These are phyloP conservation scores for Astyanax mexicanus DNA, from an alignment of 2,797 vertebrate genomes.

Conservation along the genomic window DNA sequence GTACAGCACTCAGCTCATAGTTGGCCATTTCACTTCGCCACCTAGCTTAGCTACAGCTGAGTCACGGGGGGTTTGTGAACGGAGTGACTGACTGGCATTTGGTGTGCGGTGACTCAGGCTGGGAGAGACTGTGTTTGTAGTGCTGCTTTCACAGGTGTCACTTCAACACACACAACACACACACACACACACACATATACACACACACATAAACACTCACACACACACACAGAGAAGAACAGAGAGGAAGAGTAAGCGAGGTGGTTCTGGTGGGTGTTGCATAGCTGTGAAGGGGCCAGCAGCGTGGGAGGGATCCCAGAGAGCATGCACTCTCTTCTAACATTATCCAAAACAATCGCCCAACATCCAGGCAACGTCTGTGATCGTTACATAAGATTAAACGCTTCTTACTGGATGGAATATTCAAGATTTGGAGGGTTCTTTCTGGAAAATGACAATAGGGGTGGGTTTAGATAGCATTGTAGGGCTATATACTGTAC, in stretches of 20 bases:
- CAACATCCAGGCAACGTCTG: constrained; percentile 23
- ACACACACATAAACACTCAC: constrained; percentile 2
- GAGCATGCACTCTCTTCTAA: constrained; percentile 34
- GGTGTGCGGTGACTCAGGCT: constrained; percentile 26
- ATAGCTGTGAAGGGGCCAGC: constrained; percentile 39
- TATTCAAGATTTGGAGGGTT: neutral
- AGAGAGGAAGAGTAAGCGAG: constrained; percentile 35
- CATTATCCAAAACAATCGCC: constrained; percentile 35
- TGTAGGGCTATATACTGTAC: too few relatives aligned
- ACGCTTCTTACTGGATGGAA: constrained; percentile 5
- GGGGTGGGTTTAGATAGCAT: too few relatives aligned
- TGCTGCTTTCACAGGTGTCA: constrained; percentile 35
- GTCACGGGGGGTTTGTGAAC: constrained; percentile 22
- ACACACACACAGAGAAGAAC: neutral
- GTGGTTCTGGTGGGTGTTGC: constrained; percentile 37
- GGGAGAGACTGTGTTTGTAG: constrained; percentile 23
- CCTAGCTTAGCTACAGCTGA: constrained; percentile 6
- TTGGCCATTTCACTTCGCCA: neutral
- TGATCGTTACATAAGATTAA: constrained; percentile 40
- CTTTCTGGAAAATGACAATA: neutral
- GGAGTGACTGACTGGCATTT: constrained; percentile 15
- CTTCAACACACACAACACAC: constrained; percentile 18
- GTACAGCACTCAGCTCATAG: constrained; percentile 1
- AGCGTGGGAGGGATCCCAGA: constrained; percentile 46
- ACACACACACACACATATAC: neutral